Evolutionary conservation across 1,140 invertebrate species (phyloP).

Genomic region (Hycleus cichorii): DNA sequence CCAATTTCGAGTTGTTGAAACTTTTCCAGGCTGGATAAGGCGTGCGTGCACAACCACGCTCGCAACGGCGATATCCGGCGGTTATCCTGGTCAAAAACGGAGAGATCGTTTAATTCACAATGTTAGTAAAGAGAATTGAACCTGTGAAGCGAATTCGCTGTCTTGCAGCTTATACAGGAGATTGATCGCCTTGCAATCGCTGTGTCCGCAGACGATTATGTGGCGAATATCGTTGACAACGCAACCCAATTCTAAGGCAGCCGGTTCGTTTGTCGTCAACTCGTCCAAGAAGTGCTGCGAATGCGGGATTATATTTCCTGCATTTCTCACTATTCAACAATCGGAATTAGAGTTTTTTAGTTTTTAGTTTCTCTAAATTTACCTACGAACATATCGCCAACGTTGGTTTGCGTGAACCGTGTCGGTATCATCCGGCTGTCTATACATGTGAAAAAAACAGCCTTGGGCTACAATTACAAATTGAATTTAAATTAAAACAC

Average conservation of each 20-base stretch:
- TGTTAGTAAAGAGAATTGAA: conserved; percentile 27
- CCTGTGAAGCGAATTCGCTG: conserved; percentile 64
- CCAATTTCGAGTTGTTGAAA: conserved; percentile 66
- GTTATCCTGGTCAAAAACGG: conserved; percentile 53
- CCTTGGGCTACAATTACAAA: conserved; percentile 69
- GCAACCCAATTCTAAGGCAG: conserved; percentile 88
- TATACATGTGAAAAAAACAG: conserved; percentile 96
- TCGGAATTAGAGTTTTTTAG: not conserved
- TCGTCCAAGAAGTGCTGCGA: conserved; percentile 82
- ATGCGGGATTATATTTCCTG: conserved; percentile 86
- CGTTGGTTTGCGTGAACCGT: conserved; percentile 88
- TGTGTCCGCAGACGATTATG: conserved; percentile 93
- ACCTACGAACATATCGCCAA: conserved; percentile 97
- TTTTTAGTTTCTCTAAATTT: conserved; percentile 9
- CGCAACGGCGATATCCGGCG: conserved; percentile 78
- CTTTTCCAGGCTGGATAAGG: conserved; percentile 70
- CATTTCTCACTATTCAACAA: conserved; percentile 75
- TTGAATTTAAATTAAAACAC: not conserved
- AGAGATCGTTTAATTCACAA: conserved; percentile 14
- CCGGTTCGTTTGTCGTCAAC: conserved; percentile 86
- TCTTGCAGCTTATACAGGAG: conserved; percentile 76
- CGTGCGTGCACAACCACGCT: conserved; percentile 87
- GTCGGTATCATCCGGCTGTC: conserved; percentile 94
- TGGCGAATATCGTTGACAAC: conserved; percentile 88
- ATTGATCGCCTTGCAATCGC: conserved; percentile 97